Percentiles rank a stretch among this genome's conserved stretches.
phyloP scores from a whole-genome alignment of 2,113 vertebrate species.

The Gambusia affinis region DNA sequence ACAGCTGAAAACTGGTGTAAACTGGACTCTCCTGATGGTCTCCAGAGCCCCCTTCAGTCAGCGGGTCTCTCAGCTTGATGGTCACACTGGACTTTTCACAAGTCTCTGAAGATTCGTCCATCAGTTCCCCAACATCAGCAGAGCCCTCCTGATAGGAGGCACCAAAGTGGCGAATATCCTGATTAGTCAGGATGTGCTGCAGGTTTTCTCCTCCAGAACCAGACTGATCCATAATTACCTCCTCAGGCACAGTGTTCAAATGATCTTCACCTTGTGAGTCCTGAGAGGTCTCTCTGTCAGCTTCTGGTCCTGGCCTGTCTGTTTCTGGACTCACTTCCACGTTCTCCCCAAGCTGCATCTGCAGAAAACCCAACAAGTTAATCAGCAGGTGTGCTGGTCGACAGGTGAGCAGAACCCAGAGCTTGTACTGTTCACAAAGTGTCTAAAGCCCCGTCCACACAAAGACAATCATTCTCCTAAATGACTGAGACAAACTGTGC shows the following conservation, averaged over 20 bases:
- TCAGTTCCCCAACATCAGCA: background rate
- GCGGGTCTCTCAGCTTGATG: too few relatives aligned
- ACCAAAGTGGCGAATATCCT: constrained; percentile 65
- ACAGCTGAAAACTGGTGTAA: constrained; percentile 29
- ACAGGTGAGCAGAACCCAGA: too few relatives aligned
- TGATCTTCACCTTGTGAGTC: constrained; percentile 32
- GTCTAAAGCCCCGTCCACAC: too few relatives aligned
- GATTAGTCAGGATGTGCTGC: constrained; percentile 27
- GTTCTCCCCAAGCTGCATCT: too few relatives aligned
- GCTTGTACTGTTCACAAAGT: too few relatives aligned
- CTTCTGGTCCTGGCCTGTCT: constrained; percentile 65
- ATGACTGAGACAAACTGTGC: too few relatives aligned
- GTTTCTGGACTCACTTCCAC: constrained; percentile 66
- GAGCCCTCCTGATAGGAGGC: background rate
- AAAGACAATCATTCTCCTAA: too few relatives aligned
- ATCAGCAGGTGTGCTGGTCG: too few relatives aligned
- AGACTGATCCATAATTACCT: constrained; percentile 49
- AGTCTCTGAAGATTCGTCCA: background rate
- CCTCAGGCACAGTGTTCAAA: background rate
- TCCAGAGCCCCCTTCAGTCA: too few relatives aligned
- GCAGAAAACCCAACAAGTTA: too few relatives aligned
- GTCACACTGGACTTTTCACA: too few relatives aligned
- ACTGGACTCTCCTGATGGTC: constrained; percentile 2
- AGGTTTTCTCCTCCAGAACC: constrained; percentile 3
- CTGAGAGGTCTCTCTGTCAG: background rate